Evolutionary conservation across 2,797 vertebrate species (phyloP).

Genomic region (Acestrorhynchus altus): DNA sequence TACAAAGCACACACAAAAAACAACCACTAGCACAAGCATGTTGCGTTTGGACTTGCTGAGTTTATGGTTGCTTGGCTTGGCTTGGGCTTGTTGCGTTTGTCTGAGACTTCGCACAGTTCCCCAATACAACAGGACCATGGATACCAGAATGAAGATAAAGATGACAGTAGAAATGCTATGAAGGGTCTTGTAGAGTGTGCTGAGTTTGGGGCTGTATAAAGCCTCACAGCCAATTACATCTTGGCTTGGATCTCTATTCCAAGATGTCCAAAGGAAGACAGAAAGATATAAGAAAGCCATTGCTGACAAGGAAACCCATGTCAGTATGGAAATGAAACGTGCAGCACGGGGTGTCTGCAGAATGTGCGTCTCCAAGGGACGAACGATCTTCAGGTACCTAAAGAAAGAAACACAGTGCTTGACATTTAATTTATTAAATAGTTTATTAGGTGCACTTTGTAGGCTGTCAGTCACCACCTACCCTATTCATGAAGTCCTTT

Average conservation of each 20-base stretch:
- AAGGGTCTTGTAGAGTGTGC: conserved; percentile 57
- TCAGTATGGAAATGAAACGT: conserved; percentile 57
- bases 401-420: neutral
- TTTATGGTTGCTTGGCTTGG: conserved; percentile 49
- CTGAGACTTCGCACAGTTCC: conserved; percentile 61
- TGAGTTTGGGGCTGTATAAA: conserved; percentile 50
- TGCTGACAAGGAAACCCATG: conserved; percentile 68
- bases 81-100: conserved; percentile 31
- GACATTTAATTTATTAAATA: neutral
- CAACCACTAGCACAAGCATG: conserved; percentile 71
- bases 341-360: conserved; percentile 64
- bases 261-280: conserved; percentile 56
- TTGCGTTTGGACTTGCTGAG: conserved; percentile 69
- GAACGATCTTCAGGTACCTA: conserved; percentile 77
- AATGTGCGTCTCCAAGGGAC: conserved; percentile 56
- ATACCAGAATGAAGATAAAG: conserved; percentile 66
- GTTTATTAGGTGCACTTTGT: neutral
- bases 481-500: neutral
- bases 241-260: fast-evolving
- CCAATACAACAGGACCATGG: conserved; percentile 70
- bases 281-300: conserved; percentile 49
- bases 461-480: neutral
- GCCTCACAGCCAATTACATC: conserved; percentile 40
- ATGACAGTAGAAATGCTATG: conserved; percentile 59
- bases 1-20: conserved; percentile 78